Conservation (phyloP, 37 sponge, comb jelly and placozoan species). For the Cliona cf. orientalis region DNA sequence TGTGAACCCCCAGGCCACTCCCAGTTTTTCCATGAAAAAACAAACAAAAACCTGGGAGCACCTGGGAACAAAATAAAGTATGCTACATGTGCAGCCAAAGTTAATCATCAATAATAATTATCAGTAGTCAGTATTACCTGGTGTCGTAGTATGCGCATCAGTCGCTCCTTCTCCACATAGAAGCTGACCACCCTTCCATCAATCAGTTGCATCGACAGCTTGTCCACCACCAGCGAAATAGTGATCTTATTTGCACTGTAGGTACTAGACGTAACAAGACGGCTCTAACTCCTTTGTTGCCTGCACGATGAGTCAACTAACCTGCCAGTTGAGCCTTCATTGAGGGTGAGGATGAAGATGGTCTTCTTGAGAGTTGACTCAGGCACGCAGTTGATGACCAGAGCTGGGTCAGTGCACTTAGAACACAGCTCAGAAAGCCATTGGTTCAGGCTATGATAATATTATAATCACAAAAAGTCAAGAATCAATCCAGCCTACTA, state of each 20-base stretch:
- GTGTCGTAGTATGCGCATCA: conserved; percentile 38
- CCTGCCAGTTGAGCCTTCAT: neutral
- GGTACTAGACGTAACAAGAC: neutral
- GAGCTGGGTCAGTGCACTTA: conserved; percentile 38
- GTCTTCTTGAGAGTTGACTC: conserved; percentile 16
- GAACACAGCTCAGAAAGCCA: conserved; percentile 49
- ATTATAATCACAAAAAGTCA: neutral
- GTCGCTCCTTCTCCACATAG: conserved; percentile 49
- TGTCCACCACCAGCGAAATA: conserved; percentile 30
- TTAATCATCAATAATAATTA: neutral
- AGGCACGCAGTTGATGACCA: conserved; percentile 42
- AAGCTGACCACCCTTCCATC: conserved; percentile 4
- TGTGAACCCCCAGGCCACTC: too few species aligned
- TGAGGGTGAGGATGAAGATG: conserved; percentile 23
- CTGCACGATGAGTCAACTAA: neutral
- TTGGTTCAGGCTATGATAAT: conserved; percentile 26
- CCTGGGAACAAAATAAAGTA: too few species aligned
- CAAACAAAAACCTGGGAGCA: too few species aligned
- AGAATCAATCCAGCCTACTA: neutral
- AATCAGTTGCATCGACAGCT: conserved; percentile 21
- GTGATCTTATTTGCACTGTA: conserved; percentile 12
- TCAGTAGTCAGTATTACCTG: too few species aligned
- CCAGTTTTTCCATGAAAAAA: too few species aligned
- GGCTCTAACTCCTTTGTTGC: neutral
- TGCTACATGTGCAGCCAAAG: too few species aligned